phyloP scores from a whole-genome alignment of 2,113 vertebrate genomes.

The Euleptes europaea region DNA sequence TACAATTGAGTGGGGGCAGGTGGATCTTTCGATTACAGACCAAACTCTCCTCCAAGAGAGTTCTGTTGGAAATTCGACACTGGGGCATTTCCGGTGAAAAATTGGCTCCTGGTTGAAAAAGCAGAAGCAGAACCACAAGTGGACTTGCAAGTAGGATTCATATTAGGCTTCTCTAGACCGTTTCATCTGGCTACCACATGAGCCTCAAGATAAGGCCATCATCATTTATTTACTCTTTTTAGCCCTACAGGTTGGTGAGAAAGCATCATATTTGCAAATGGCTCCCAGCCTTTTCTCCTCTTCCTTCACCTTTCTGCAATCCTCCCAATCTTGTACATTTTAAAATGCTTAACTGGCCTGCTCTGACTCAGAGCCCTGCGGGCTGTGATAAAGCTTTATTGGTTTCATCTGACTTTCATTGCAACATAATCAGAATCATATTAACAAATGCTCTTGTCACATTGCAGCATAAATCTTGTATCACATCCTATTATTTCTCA shows the following conservation, averaged over 20 bases:
- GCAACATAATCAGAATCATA: constrained; percentile 39
- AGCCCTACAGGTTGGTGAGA: neutral
- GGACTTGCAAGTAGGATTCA: too few species aligned
- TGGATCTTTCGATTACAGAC: too few species aligned
- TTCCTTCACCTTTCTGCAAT: constrained; percentile 1
- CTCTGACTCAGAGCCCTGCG: constrained; percentile 32
- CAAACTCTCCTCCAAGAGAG: too few species aligned
- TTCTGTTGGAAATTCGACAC: too few species aligned
- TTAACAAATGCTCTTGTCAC: constrained; percentile 46
- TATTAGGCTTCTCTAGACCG: neutral
- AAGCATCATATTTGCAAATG: neutral
- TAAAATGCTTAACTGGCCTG: neutral
- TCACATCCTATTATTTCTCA: constrained; percentile 22
- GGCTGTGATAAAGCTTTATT: constrained; percentile 55
- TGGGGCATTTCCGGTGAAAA: too few species aligned
- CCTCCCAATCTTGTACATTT: neutral
- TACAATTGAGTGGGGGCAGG: too few species aligned
- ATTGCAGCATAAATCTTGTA: constrained; percentile 44
- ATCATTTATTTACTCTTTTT: neutral
- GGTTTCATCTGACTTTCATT: constrained; percentile 61
- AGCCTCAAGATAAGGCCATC: neutral
- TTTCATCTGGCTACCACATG: neutral
- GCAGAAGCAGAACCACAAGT: too few species aligned
- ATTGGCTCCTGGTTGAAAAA: too few species aligned
- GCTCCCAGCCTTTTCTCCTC: neutral